These are phyloP conservation scores for Passer domesticus DNA, from an alignment of 2,113 vertebrate genomes.

Conservation along the genomic window DNA sequence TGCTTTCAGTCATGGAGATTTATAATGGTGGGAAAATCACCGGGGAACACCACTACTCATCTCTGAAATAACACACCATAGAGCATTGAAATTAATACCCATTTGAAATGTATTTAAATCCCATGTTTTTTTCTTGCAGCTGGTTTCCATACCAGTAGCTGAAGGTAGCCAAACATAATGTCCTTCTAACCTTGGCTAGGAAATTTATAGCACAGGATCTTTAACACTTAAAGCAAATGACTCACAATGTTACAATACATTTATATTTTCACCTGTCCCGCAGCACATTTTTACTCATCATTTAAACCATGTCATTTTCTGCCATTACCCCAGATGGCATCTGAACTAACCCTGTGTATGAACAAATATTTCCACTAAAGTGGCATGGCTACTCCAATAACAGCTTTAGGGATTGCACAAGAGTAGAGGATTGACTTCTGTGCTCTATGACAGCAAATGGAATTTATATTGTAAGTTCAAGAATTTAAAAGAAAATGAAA, in stretches of 20 bases:
- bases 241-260: not conserved
- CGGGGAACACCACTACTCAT: not conserved
- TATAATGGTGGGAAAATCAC: slow-evolving; percentile 36
- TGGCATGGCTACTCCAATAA: not conserved
- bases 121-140: not conserved
- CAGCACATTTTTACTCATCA: not conserved
- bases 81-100: not conserved
- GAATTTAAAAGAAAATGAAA: not conserved
- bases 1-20: slow-evolving; percentile 46
- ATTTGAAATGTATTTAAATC: not conserved
- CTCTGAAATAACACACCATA: not conserved
- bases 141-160: not conserved
- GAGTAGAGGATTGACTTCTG: not conserved
- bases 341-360: not conserved
- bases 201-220: not conserved
- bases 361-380: not conserved
- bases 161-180: not conserved
- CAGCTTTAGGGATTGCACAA: not conserved
- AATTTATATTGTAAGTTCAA: not conserved
- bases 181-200: not conserved
- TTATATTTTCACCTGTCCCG: not conserved
- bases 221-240: not conserved
- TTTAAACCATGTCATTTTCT: not conserved
- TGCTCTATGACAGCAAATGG: not conserved
- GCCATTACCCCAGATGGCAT: not conserved